phyloP scores from a whole-genome alignment of 2,888 invertebrate genomes.

The Metopia argyrocephala region DNA sequence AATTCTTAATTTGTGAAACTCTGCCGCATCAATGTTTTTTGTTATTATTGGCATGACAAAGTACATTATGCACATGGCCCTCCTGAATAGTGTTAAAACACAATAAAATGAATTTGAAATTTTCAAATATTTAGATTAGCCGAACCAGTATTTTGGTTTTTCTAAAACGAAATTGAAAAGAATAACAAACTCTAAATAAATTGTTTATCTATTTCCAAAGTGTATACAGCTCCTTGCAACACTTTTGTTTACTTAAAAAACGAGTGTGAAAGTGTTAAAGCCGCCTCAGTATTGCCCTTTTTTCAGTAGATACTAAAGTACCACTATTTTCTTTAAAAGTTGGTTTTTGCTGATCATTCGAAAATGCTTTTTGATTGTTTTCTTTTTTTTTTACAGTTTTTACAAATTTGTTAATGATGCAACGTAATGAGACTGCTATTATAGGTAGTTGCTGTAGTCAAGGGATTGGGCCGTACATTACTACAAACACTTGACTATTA shows the following conservation, averaged over 20 bases:
- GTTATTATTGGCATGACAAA: conserved; percentile 43
- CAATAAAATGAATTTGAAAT: conserved; percentile 6
- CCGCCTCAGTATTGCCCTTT: conserved; percentile 12
- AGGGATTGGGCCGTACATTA: too few relatives aligned
- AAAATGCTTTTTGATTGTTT: too few relatives aligned
- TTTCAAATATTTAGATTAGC: conserved; percentile 41
- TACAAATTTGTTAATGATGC: too few relatives aligned
- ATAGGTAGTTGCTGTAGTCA: too few relatives aligned
- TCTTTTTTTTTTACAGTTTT: too few relatives aligned
- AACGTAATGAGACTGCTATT: too few relatives aligned
- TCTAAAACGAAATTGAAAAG: neutral
- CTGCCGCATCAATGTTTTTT: conserved; percentile 24
- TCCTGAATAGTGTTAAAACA: neutral
- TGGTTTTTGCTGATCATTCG: too few relatives aligned
- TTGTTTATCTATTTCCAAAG: conserved; percentile 16
- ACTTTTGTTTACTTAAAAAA: conserved; percentile 31
- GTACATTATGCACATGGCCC: conserved; percentile 39
- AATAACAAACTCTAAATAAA: conserved; percentile 5
- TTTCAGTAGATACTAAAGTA: neutral
- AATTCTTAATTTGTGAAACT: too few relatives aligned
- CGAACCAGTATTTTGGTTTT: conserved; percentile 20
- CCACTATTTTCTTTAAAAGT: too few relatives aligned
- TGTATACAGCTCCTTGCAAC: conserved; percentile 9
- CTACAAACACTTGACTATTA: too few relatives aligned
- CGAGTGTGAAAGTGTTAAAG: neutral